Evolutionary conservation across 1,140 invertebrate genomes (phyloP).

Genomic region (fruit fly (Drosophila melanogaster)): DNA sequence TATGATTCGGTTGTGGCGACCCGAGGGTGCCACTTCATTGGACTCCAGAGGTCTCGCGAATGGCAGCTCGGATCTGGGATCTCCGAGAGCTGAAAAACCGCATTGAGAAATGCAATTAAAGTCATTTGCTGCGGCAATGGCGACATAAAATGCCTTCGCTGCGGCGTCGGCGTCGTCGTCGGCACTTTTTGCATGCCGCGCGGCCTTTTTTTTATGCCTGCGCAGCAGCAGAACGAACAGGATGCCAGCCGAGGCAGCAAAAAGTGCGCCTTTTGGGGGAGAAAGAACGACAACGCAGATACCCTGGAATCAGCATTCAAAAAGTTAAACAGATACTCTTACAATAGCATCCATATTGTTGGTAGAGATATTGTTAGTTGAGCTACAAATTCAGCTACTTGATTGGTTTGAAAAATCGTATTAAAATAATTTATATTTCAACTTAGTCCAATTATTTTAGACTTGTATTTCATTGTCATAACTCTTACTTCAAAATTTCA

Average conservation of each 20-base stretch:
- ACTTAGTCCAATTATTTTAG: too few species aligned
- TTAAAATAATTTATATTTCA: too few species aligned
- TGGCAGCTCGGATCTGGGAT: constrained; percentile 11
- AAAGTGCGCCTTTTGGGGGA: constrained; percentile 20
- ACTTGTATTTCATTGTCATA: too few species aligned
- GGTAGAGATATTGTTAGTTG: too few species aligned
- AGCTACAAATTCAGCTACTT: too few species aligned
- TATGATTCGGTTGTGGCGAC: constrained; percentile 3
- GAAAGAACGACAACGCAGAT: constrained; percentile 12
- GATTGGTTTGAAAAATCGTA: too few species aligned
- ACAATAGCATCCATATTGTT: too few species aligned
- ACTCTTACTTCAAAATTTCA: too few species aligned
- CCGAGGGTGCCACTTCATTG: constrained; percentile 7
- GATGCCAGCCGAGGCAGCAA: constrained; percentile 50
- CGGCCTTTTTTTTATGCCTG: constrained; percentile 76
- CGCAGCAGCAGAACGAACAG: constrained; percentile 69
- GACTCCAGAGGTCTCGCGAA: constrained; percentile 1
- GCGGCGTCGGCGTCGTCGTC: constrained; percentile 72
- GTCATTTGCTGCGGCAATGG: constrained; percentile 81
- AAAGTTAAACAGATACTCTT: too few species aligned
- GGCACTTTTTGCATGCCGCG: constrained; percentile 81
- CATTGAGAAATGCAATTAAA: constrained; percentile 81
- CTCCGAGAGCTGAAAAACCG: constrained; percentile 60
- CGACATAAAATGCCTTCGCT: constrained; percentile 79
- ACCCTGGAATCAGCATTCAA: constrained; percentile 11